Percentiles rank a stretch among this genome's conserved stretches.
phyloP scores from a whole-genome alignment of 92 coral and sea anemone genomes.

The Scolanthus callimorphus region DNA sequence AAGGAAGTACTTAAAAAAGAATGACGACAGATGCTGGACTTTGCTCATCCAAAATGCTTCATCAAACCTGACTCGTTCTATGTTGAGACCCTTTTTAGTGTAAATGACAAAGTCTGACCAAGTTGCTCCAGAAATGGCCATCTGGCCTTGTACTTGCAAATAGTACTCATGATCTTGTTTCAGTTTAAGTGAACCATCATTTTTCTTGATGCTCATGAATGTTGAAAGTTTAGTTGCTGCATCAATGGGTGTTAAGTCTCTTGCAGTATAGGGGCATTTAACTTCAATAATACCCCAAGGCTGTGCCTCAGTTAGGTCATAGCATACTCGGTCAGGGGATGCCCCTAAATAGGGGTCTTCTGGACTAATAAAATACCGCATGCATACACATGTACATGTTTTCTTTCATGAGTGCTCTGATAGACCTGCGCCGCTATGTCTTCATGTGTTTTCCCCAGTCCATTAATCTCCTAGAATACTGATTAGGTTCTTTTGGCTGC shows the following conservation, averaged over 20 bases:
- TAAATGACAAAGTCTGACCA: too few relatives aligned
- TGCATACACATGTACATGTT: slow-evolving; percentile 14
- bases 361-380: slow-evolving; percentile 33
- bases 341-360: slow-evolving; percentile 36
- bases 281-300: slow-evolving; percentile 43
- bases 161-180: neutral
- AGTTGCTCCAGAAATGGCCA: slow-evolving; percentile 11
- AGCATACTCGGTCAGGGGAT: slow-evolving; percentile 30
- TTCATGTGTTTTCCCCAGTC: slow-evolving; percentile 30
- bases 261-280: slow-evolving; percentile 33
- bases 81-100: too few relatives aligned
- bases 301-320: slow-evolving; percentile 25
- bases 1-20: neutral
- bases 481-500: slow-evolving; percentile 22
- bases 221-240: slow-evolving; percentile 23
- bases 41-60: neutral
- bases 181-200: slow-evolving; percentile 3
- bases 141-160: slow-evolving; percentile 14
- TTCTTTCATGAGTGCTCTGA: slow-evolving; percentile 17
- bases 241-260: slow-evolving; percentile 27
- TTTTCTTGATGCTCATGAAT: slow-evolving; percentile 25
- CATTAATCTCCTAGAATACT: slow-evolving; percentile 17
- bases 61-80: slow-evolving; percentile 3
- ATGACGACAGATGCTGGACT: neutral
- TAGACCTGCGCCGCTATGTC: slow-evolving; percentile 29